Percentiles rank a stretch among this genome's conserved stretches.
Evolutionary conservation across 2,888 invertebrate species (phyloP).

Genomic region (Diadegma fenestrale): DNA sequence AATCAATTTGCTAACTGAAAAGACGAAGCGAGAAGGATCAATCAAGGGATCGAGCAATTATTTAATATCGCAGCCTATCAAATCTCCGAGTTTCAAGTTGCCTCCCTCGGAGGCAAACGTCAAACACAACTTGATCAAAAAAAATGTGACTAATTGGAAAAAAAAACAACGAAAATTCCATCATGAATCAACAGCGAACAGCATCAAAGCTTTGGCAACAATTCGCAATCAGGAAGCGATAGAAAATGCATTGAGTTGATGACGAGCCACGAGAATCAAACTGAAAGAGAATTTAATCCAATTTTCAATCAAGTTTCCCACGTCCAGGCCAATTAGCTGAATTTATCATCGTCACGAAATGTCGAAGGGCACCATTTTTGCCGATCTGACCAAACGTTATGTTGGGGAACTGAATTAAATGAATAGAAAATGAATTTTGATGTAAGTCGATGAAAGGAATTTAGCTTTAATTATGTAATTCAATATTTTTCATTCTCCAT

Average conservation of each 20-base stretch:
- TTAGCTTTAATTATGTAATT: slow-evolving; percentile 8
- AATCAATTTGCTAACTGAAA: not conserved
- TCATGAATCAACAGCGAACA: not conserved
- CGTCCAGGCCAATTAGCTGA: not conserved
- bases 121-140: not conserved
- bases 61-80: not conserved
- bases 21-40: not conserved
- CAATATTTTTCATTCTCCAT: slow-evolving; percentile 8
- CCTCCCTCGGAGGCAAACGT: not conserved
- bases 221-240: not conserved
- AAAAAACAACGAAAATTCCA: not conserved
- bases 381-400: not conserved
- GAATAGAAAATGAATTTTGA: not conserved
- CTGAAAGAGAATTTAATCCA: not conserved
- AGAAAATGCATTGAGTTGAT: slow-evolving; percentile 5
- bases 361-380: not conserved
- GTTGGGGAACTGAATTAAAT: not conserved
- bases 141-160: not conserved
- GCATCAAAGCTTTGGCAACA: not conserved
- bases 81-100: not conserved
- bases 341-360: not conserved
- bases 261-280: not conserved
- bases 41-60: not conserved
- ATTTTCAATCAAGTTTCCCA: not conserved
- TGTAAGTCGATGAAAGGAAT: not conserved